phyloP scores from a whole-genome alignment of 2,888 invertebrate species.

The Gastrophysa polygoni region DNA sequence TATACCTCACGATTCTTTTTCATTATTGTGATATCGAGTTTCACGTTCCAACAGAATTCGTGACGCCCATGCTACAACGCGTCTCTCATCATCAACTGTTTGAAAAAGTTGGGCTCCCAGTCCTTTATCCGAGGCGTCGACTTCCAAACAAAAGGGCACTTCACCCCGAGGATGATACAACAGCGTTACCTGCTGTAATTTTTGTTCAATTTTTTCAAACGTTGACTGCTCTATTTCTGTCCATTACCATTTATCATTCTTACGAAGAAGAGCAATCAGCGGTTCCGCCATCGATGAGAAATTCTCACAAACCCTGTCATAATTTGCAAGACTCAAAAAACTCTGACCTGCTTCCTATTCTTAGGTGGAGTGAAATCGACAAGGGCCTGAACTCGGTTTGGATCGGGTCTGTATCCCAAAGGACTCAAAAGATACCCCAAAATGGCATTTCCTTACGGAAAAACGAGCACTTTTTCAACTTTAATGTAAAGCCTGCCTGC shows the following conservation, averaged over 20 bases:
- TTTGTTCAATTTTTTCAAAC: conserved; percentile 16
- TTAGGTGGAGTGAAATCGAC: conserved; percentile 38
- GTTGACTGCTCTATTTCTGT: neutral
- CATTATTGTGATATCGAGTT: conserved; percentile 20
- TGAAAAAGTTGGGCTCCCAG: conserved; percentile 30
- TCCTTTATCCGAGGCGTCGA: conserved; percentile 29
- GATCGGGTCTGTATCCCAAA: neutral
- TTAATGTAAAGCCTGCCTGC: neutral
- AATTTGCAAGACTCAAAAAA: conserved; percentile 42
- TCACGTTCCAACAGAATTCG: conserved; percentile 21
- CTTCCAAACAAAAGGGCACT: conserved; percentile 21
- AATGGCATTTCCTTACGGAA: neutral
- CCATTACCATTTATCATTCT: neutral
- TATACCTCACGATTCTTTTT: conserved; percentile 28
- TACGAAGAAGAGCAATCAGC: neutral
- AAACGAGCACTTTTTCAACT: neutral
- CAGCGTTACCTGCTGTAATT: conserved; percentile 4
- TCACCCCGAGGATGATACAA: conserved; percentile 19
- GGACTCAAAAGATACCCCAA: neutral
- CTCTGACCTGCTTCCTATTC: too few relatives aligned
- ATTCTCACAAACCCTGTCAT: conserved; percentile 21
- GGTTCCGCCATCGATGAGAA: conserved; percentile 32
- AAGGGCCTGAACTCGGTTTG: conserved; percentile 36
- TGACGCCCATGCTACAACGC: conserved; percentile 24
- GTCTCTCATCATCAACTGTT: conserved; percentile 8